These are phyloP conservation scores for Platycercus adscitus DNA, from an alignment of 2,113 vertebrate genomes.

Conservation along the genomic window DNA sequence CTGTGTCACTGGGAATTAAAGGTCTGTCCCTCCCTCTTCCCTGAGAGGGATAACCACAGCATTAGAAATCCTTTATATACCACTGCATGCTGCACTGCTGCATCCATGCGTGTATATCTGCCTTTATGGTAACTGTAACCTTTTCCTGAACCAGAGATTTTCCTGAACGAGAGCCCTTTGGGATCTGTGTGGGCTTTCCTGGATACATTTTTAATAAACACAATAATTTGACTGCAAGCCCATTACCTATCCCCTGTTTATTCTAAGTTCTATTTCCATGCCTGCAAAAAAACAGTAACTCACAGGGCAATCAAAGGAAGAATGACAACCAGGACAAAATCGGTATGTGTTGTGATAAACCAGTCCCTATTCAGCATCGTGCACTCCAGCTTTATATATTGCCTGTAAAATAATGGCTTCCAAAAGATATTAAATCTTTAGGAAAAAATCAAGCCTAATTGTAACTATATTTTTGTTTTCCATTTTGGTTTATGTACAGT, in stretches of 20 bases:
- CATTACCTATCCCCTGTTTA: conserved; percentile 16
- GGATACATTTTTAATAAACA: conserved; percentile 64
- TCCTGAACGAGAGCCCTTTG: conserved; percentile 29
- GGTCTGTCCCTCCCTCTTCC: neutral
- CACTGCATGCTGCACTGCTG: neutral
- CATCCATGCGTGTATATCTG: neutral
- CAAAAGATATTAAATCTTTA: conserved; percentile 19
- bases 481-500: conserved; percentile 63
- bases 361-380: neutral
- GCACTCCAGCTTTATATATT: neutral
- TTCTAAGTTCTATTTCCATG: conserved; percentile 21
- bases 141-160: conserved; percentile 51
- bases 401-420: conserved; percentile 62
- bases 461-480: conserved; percentile 69
- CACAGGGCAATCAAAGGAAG: conserved; percentile 44
- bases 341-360: neutral
- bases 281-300: conserved; percentile 36
- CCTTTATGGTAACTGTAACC: conserved; percentile 41
- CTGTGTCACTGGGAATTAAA: neutral
- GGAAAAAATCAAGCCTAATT: conserved; percentile 64
- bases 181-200: conserved; percentile 43
- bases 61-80: neutral
- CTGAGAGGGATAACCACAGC: neutral
- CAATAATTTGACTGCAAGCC: conserved; percentile 33
- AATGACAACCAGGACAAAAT: conserved; percentile 25